Conservation (phyloP, 1,140 invertebrate genomes). For the Zaprionus ornatus region DNA sequence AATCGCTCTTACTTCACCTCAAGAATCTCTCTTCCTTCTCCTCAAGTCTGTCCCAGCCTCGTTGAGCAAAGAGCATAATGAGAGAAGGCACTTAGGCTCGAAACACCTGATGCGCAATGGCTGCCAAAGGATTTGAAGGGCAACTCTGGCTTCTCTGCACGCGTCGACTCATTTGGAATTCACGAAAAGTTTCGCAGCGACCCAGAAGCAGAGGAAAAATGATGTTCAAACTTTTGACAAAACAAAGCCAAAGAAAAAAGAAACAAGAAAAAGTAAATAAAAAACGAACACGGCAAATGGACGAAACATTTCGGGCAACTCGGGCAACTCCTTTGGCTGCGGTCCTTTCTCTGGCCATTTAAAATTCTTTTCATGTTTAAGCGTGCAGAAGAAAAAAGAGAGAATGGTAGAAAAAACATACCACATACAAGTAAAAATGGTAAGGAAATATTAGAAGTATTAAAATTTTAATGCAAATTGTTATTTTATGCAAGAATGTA, state of each 20-base stretch:
- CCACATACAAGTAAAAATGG: slow-evolving; percentile 42
- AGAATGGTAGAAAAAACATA: slow-evolving; percentile 9
- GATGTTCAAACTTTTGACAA: slow-evolving; percentile 57
- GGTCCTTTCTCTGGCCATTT: slow-evolving; percentile 55
- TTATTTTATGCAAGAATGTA: slow-evolving; percentile 80
- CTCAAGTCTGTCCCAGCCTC: background rate
- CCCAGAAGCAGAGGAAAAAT: slow-evolving; percentile 27
- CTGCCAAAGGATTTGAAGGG: slow-evolving; percentile 56
- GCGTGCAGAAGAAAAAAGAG: slow-evolving; percentile 43
- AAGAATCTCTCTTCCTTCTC: background rate
- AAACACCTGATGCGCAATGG: slow-evolving; percentile 58
- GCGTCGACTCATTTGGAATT: slow-evolving; percentile 50
- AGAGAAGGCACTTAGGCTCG: slow-evolving; percentile 55
- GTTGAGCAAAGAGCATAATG: slow-evolving; percentile 35
- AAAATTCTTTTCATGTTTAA: slow-evolving; percentile 78
- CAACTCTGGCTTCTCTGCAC: slow-evolving; percentile 15
- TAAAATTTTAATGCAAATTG: slow-evolving; percentile 81
- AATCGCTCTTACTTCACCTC: background rate
- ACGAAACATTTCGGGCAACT: slow-evolving; percentile 9
- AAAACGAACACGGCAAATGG: slow-evolving; percentile 24
- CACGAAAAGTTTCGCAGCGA: slow-evolving; percentile 46
- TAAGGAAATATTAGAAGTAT: slow-evolving; percentile 76
- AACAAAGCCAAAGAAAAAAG: slow-evolving; percentile 38
- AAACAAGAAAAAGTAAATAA: background rate
- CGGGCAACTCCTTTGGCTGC: slow-evolving; percentile 41